Base-by-base conservation (phyloP, 92 coral and sea anemone species). In the Zoanthus solanderi region DNA sequence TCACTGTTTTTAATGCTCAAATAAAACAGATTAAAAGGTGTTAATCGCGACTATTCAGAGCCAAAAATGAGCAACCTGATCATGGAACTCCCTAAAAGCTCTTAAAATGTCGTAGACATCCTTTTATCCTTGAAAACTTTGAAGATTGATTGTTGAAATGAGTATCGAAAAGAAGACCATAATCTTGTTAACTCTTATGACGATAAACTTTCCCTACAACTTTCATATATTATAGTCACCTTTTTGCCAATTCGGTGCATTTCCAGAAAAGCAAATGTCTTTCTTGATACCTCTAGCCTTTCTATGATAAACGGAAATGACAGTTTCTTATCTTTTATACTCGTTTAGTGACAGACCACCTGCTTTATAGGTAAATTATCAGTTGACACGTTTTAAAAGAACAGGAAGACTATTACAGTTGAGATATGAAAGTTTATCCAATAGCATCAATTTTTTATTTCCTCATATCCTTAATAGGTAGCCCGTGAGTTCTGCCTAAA, bases 381-480 rank as follows among this genome's bases (percentile, higher is more conserved):
- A 46, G 29, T 81, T 81, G 85, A 81, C 85, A 63, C 47, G 85
- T 81, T 81, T 66, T 81, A 71, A 81, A 66, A 81, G 75, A 45
- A 45, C 74, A 81, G 85, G 85, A 81, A 81, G 85, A 47, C 74
- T 81, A 46, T 81, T 81, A 66, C 45, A 50, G 44, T 23, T 52
- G 61, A 81, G 75, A 65, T 47, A 29, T 66, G 46, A 14, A 46
- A 23, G 50, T 52, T 9, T 56, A 31, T 44, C 75, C 44, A 81
- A 45, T 46, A 16, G 47, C 42, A 66, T 18, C 28, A 54, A 28
- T 47, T 65, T 61, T 66, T 81, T 75, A 81, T 81, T 81, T 81
- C 75, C 75, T 48, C 47, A 50, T 12, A 46, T 0, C n/a, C 65
- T 77, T 81, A 66, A 81, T 81, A 60, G 46, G 61, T 29, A 44